phyloP scores from a whole-genome alignment of 2,113 vertebrate genomes.

The Misgurnus mizolepis region DNA sequence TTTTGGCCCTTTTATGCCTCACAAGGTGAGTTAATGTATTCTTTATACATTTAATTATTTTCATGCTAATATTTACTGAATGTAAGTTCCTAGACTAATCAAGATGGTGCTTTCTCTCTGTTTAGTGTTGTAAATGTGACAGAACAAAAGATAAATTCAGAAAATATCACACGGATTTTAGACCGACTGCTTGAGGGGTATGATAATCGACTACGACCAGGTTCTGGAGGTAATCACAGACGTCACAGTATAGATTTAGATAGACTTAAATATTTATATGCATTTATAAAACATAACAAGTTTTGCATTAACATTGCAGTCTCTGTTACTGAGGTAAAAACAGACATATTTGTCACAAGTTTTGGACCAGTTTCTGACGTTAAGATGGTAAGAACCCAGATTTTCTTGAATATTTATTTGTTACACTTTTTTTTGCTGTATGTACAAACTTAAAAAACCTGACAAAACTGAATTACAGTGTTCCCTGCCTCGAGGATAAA shows the following conservation, averaged over 20 bases:
- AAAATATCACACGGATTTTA: constrained; percentile 88
- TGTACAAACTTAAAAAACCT: not conserved
- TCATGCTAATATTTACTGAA: too few relatives aligned
- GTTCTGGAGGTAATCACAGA: constrained; percentile 81
- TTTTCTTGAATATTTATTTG: not conserved
- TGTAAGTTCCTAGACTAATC: not conserved
- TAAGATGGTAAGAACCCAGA: constrained; percentile 71
- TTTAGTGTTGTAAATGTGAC: constrained; percentile 69
- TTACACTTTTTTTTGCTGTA: not conserved
- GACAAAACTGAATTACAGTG: not conserved
- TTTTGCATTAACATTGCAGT: constrained; percentile 60
- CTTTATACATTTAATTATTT: too few relatives aligned
- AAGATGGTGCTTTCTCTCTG: constrained; percentile 1
- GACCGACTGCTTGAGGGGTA: constrained; percentile 90
- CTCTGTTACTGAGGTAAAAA: constrained; percentile 78
- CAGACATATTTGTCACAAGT: constrained; percentile 81
- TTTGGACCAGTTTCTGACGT: constrained; percentile 82
- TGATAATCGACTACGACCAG: constrained; percentile 88
- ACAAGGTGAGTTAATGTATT: constrained; percentile 32
- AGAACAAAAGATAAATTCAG: constrained; percentile 74
- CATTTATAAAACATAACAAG: not conserved
- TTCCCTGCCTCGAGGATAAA: not conserved
- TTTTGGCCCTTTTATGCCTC: constrained; percentile 28
- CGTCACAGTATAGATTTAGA: not conserved
- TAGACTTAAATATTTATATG: not conserved